Conservation (phyloP, 2,113 vertebrate species). For the Irena cyanogastra region DNA sequence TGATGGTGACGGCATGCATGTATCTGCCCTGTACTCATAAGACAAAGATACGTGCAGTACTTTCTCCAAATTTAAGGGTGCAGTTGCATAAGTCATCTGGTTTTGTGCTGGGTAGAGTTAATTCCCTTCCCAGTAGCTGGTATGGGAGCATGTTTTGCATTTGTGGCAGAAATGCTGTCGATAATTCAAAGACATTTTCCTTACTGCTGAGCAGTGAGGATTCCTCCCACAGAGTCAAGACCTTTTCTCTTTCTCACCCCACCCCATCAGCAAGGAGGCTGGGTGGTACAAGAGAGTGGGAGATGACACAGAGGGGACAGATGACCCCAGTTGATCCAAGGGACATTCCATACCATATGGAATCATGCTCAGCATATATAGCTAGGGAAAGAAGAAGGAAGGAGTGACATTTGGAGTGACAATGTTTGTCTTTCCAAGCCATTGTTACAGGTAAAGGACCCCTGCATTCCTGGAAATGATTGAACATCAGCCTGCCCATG, state of each 20-base stretch:
- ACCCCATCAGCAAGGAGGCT: neutral
- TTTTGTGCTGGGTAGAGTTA: neutral
- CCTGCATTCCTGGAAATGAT: neutral
- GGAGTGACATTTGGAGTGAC: neutral
- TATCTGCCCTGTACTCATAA: neutral
- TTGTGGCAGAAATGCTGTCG: neutral
- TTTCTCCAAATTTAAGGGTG: neutral
- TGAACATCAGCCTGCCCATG: neutral
- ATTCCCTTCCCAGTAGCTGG: neutral
- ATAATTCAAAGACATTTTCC: neutral
- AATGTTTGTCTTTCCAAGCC: neutral
- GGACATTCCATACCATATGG: neutral
- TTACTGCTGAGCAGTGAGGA: neutral
- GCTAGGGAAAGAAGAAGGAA: neutral
- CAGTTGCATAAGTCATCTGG: neutral
- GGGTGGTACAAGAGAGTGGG: neutral
- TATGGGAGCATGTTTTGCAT: neutral
- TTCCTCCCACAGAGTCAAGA: neutral
- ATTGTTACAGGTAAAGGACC: neutral
- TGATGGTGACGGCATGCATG: neutral
- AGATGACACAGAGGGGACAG: neutral
- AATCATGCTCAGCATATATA: neutral
- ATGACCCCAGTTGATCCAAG: neutral
- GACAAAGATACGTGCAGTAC: neutral
- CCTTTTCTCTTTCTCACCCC: neutral